Evolutionary conservation across 92 coral and sea anemone species (phyloP), one percentile per base, ranked within the genome.

Genomic region (Desmophyllum pertusum): DNA sequence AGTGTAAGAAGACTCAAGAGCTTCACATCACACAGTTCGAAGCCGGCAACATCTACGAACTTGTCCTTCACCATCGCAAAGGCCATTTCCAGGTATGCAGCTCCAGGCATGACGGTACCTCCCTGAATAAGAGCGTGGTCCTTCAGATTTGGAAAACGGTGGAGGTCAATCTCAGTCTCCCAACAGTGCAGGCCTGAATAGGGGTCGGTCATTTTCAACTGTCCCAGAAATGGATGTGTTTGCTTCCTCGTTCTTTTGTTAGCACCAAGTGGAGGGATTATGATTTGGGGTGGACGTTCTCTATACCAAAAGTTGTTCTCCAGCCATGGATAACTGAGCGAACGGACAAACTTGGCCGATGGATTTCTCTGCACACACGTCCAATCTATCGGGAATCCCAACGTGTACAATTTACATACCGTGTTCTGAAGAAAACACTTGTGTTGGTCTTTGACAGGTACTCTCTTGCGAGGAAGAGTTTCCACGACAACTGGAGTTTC

Each of bases 161-260:
- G 89, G 65, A 91, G 88, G 75, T 95, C 97, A 61, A 95, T 86
- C 75, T 95, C 97, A 66, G 94, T 85, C 46, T 89, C 91, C 98
- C 98, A 95, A 35, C 91, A 92, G 59, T 76, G 88, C 35, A 95
- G 79, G 76, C 93, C 97, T 61, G 97, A 86, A 62, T 84, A 91
- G 23, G 75, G 95, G 77, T 89, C 85, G n/a, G 98, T 89, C 64
- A 50, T 48, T 40, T 62, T 88, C 46, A 84, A 83, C 11, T 79
- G 72, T 6, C 70, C 88, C 9, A 95, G 74, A 65, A 93, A 89
- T 25, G 95, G 97, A 52, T 95, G 98, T 14, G 35, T 25, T 46
- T 0, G 39, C 35, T 23, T 83, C 39, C 21, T 23, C 2, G 3
- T 57, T 43, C 36, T 78, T 29, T 35, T 29, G 23, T 39, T 55